Base-by-base conservation (phyloP, 2,888 invertebrate genomes). In the Lathronympha strigana region DNA sequence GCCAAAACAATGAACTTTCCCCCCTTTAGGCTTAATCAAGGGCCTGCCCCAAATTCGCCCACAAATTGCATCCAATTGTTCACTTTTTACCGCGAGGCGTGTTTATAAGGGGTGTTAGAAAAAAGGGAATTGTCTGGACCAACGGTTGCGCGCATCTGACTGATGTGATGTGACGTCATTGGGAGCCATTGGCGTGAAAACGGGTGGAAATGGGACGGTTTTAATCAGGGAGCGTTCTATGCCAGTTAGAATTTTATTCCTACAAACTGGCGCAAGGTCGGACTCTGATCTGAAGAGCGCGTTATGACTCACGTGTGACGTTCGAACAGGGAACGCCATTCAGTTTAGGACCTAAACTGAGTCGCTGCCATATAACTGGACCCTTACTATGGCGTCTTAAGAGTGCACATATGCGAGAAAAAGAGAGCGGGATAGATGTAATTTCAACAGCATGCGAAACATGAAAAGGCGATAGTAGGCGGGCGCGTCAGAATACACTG, bases 31-130 rank as follows among this genome's bases (percentile, higher is more conserved):
- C 81, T 82, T 87, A 88, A 92, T 90, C 88, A 90, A 86, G 84
- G 79, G 79, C 75, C 80, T 87, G 88, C 85, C 88, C 90, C 75
- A 86, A 88, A 88, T 89, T 90, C 85, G 83, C 84, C 90, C 90
- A 85, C 91, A 92, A 91, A 92, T 92, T 91, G 91, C 90, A 87
- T 85, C 84, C 90, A 90, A 91, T 91, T 91, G 92, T 92, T 91
- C 91, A 90, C 84, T 92, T 91, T 92, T 92, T 92, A 90, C 86
- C 86, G 75, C 82, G 76, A 82, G 80, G 76, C 79, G 77, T 80
- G 81, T 83, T 80, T 81, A 73, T 71, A 77, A 81, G 83, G 88
- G 89, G 87, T 82, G 84, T 77, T 61, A 71, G 67, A 73, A 77
- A 77, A 80, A 76, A 82, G 81, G 78, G 81, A 83, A 85, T 84